Percentiles rank a stretch among this genome's conserved stretches.
These are phyloP conservation scores for Eulemur macaco DNA, from an alignment of 2,113 vertebrate species.

Conservation along the genomic window DNA sequence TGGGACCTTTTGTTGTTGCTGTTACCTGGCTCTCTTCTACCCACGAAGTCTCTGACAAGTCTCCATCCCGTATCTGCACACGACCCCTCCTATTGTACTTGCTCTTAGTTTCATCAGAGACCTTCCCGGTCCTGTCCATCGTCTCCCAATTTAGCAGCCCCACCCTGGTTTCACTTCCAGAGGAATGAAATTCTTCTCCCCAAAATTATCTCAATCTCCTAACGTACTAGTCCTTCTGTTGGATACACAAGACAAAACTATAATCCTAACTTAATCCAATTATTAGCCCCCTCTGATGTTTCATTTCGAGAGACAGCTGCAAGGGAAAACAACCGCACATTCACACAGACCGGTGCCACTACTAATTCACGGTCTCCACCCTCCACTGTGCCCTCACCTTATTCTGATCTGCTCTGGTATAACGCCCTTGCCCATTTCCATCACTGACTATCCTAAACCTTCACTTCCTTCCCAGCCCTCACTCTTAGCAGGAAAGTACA, in stretches of 20 bases:
- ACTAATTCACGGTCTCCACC: fast-evolving
- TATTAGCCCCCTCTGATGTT: not conserved
- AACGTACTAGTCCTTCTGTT: not conserved
- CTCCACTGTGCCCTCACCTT: not conserved
- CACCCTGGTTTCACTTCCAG: not conserved
- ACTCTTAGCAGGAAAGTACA: not conserved
- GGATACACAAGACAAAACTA: not conserved
- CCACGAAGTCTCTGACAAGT: not conserved
- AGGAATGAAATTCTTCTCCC: not conserved
- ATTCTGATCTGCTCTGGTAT: not conserved
- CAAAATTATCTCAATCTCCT: not conserved
- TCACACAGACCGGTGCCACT: not conserved
- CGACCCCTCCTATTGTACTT: no score
- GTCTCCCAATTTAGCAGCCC: not conserved
- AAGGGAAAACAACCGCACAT: not conserved
- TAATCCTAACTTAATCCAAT: not conserved
- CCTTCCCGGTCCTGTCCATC: not conserved
- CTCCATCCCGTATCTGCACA: not conserved
- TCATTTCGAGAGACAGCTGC: not conserved
- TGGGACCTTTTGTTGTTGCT: not conserved
- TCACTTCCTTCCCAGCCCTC: not conserved
- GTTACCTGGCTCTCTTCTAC: not conserved
- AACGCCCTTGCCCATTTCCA: no score
- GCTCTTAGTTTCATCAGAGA: not conserved
- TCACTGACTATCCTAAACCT: not conserved